Conservation (phyloP, 2,888 invertebrate genomes). For the Drosophila paracracens region DNA sequence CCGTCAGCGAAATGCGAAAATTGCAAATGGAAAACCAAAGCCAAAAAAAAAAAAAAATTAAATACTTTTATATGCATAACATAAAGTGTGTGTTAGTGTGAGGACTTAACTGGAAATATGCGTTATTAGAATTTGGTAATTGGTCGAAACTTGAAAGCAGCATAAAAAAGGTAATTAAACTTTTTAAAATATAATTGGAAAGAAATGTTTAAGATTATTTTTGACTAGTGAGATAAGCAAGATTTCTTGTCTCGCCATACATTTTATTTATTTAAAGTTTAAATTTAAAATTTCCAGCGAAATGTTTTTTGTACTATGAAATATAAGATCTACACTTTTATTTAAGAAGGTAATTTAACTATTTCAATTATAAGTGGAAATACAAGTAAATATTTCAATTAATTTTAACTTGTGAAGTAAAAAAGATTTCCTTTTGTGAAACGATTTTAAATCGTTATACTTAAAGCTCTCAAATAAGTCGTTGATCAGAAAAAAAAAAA, state of each 20-base stretch:
- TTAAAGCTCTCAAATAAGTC: neutral
- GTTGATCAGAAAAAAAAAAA: neutral
- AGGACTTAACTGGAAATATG: neutral
- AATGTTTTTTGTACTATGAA: neutral
- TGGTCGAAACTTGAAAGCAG: neutral
- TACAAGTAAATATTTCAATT: neutral
- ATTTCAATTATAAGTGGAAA: neutral
- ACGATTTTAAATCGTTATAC: neutral
- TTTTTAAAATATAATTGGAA: neutral
- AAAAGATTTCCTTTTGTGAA: neutral
- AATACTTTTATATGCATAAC: neutral
- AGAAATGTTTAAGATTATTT: neutral
- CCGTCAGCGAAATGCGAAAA: constrained; percentile 52
- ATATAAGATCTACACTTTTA: neutral
- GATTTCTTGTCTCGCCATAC: neutral
- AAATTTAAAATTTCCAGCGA: neutral
- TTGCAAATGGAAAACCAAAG: constrained; percentile 51
- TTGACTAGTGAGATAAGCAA: neutral
- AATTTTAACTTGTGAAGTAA: neutral
- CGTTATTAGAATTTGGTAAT: neutral
- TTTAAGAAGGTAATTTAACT: too few species aligned
- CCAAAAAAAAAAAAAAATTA: neutral
- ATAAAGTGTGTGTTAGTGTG: neutral
- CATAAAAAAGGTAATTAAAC: neutral
- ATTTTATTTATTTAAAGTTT: neutral